Evolutionary conservation across 2,888 invertebrate species (phyloP).

Genomic region (Melanostoma scalare): DNA sequence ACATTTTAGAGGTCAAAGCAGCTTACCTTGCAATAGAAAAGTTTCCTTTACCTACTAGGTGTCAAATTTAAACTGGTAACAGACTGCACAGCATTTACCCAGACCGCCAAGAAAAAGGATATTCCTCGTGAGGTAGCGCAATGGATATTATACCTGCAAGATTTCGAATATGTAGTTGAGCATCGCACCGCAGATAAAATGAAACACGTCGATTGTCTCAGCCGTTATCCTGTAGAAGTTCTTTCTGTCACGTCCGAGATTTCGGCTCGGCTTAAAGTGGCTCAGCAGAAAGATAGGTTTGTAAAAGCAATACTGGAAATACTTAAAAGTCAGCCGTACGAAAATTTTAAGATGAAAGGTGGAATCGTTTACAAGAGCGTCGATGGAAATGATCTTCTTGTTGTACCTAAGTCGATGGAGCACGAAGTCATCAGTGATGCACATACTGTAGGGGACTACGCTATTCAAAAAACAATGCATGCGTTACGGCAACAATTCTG

Average conservation of each 20-base stretch:
- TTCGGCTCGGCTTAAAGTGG: conserved; percentile 9
- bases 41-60: not conserved
- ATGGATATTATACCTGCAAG: no score
- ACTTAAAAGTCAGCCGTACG: not conserved
- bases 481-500: no score
- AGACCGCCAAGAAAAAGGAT: no score
- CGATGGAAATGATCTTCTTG: not conserved
- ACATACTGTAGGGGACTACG: not conserved
- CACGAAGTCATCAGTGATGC: not conserved
- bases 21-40: conserved; percentile 9
- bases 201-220: no score
- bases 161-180: no score
- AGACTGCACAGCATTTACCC: no score
- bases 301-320: conserved; percentile 2
- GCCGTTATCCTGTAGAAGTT: no score
- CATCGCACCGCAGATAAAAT: no score
- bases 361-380: not conserved
- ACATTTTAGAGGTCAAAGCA: not conserved
- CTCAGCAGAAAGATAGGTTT: not conserved
- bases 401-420: conserved; percentile 1
- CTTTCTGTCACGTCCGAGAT: no score
- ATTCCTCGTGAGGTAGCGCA: no score
- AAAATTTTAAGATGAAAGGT: conserved; percentile 2
- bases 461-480: conserved; percentile 4
- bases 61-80: conserved; percentile 3